A percentile compares a stretch with the other conserved stretches of the same genome.
These are phyloP conservation scores for Halichoerus grypus DNA, from an alignment of 2,113 vertebrate genomes.

Conservation along the genomic window DNA sequence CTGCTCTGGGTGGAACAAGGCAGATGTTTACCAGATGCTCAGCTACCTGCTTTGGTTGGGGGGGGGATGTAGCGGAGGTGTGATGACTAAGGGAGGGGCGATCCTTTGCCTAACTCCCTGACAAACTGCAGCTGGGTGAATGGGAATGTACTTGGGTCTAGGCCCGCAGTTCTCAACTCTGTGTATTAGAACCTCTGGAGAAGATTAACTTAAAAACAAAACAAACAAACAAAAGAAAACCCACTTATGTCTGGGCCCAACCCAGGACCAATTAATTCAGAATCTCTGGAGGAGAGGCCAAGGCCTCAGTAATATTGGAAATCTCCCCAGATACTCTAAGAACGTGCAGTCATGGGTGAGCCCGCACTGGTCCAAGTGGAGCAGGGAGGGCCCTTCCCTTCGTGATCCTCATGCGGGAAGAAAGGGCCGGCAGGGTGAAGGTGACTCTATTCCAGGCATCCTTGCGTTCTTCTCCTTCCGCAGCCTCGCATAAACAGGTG, in stretches of 20 bases:
- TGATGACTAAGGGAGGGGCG: accelerated
- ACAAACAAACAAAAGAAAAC: neutral
- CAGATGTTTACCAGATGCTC: conserved; percentile 55
- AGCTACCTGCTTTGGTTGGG: neutral
- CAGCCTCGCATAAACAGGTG: neutral
- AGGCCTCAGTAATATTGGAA: neutral
- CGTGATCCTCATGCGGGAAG: neutral
- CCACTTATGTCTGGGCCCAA: neutral
- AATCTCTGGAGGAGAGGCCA: neutral
- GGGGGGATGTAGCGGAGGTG: accelerated
- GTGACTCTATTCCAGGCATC: no score
- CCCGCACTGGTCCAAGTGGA: neutral
- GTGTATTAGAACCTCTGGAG: neutral
- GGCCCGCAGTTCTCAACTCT: neutral
- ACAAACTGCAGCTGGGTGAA: neutral
- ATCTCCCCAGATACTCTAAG: neutral
- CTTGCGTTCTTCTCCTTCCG: neutral
- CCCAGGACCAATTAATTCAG: neutral
- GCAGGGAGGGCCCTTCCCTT: neutral
- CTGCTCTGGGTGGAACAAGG: neutral
- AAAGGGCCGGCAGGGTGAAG: neutral
- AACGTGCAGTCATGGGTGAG: accelerated
- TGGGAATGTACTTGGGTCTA: neutral
- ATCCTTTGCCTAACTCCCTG: neutral
- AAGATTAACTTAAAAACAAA: neutral